Percentiles rank a stretch among this genome's conserved stretches.
Evolutionary conservation across 2,797 vertebrate species (phyloP).

Genomic region (Anisognathus igniventris): DNA sequence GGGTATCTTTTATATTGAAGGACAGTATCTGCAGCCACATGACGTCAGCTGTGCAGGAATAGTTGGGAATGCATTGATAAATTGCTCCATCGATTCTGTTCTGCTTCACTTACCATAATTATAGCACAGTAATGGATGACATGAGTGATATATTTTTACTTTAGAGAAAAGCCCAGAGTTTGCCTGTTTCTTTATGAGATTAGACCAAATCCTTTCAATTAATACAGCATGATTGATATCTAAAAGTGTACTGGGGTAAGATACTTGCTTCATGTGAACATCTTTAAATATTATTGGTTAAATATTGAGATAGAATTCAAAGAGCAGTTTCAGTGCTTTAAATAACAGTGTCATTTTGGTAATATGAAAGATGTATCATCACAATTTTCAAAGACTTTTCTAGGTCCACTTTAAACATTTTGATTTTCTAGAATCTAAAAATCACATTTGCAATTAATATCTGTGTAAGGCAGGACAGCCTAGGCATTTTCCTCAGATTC

Average conservation of each 20-base stretch:
- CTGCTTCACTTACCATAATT: conserved; percentile 97
- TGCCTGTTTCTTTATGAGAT: conserved; percentile 82
- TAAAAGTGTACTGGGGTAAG: conserved; percentile 67
- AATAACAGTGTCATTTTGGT: conserved; percentile 60
- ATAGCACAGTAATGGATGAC: conserved; percentile 91
- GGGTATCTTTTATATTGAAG: conserved; percentile 75
- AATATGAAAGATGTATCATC: conserved; percentile 40
- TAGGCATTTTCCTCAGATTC: neutral
- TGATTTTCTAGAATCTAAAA: conserved; percentile 10
- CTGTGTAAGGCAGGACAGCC: neutral
- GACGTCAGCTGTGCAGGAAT: conserved; percentile 80
- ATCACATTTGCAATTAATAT: conserved; percentile 1
- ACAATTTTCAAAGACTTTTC: conserved; percentile 43
- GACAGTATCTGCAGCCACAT: conserved; percentile 79
- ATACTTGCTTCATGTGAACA: conserved; percentile 56
- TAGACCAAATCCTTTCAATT: conserved; percentile 82
- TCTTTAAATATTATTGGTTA: conserved; percentile 68
- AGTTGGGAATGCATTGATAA: conserved; percentile 87
- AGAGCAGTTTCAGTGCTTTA: conserved; percentile 52
- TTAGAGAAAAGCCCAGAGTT: conserved; percentile 80
- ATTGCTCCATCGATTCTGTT: conserved; percentile 89
- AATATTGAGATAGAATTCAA: conserved; percentile 66
- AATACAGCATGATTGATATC: conserved; percentile 76
- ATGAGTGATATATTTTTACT: conserved; percentile 85
- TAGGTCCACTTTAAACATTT: neutral